Evolutionary conservation across 1,140 invertebrate species (phyloP), one percentile per base, ranked within the genome.

Genomic region (Teleogryllus occipitalis): DNA sequence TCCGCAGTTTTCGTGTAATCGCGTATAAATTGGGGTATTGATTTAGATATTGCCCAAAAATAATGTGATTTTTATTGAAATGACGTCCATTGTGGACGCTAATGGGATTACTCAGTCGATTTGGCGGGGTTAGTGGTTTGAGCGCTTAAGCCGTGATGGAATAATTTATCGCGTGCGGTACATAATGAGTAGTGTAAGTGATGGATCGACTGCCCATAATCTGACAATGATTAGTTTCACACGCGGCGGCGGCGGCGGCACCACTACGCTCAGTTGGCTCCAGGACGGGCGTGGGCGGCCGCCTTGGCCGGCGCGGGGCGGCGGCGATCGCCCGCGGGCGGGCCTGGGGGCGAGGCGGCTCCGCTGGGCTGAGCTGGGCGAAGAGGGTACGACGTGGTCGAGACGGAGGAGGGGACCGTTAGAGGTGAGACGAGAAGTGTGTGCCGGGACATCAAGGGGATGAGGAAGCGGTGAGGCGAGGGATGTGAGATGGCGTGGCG

Each of bases 41-140:
- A 65, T 65, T 65, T 65, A 65, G 54, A 65, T 65, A 65, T 65
- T 65, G 10, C 18, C 54, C 10, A 10, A 65, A 10, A 65, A 65
- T 65, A 65, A 65, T 65, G 54, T 65, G 54, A 65, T 65, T 65
- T 65, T 65, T 65, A 65, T 65, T 65, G 54, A 65, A 65, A 65
- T 65, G 54, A 65, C 54, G 54, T 65, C 18, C 54, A 65, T 65
- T 65, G 54, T 14, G 18, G 10, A 65, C 54, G 54, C 10, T 65
- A 65, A 65, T 18, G 54, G 54, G 54, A 65, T 65, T 65, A 65
- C 54, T 65, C 54, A 65, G 54, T 65, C 54, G 54, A 65, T 65
- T 65, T 65, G 54, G 54, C 18, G 18, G 54, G 54, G 54, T 65
- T 65, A 65, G 54, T 65, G 54, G 54, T 65, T 65, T 65, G 54